Percentiles rank a stretch among this genome's conserved stretches.
Conservation (phyloP, 2,888 invertebrate genomes). For the Aleiodes testaceus region DNA sequence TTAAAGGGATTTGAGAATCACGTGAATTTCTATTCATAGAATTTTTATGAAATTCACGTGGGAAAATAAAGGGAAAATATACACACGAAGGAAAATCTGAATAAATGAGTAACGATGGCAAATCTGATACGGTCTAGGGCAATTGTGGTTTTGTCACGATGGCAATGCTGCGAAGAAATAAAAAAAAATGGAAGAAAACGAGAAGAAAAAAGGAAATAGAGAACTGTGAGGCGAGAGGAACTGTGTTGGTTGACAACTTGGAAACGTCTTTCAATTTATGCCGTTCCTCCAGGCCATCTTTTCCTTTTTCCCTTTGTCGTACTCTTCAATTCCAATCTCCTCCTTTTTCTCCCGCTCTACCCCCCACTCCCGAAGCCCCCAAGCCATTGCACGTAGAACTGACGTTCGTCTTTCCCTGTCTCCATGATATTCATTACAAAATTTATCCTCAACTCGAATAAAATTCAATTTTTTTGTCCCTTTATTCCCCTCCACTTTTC, state of each 20-base stretch:
- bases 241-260: constrained; percentile 65
- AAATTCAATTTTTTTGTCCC: constrained; percentile 10
- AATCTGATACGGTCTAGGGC: constrained; percentile 26
- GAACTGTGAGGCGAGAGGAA: constrained; percentile 51
- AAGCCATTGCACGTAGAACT: constrained; percentile 22
- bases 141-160: constrained; percentile 26
- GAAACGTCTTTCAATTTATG: constrained; percentile 71
- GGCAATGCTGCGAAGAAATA: constrained; percentile 21
- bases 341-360: constrained; percentile 43
- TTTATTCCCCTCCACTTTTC: too few relatives aligned
- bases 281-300: constrained; percentile 63
- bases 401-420: constrained; percentile 25
- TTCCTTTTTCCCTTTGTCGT: constrained; percentile 48
- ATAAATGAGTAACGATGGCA: constrained; percentile 62
- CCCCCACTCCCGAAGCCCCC: constrained; percentile 37
- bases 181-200: constrained; percentile 31
- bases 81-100: constrained; percentile 53
- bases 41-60: constrained; percentile 57
- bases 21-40: constrained; percentile 64
- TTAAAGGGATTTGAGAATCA: not conserved
- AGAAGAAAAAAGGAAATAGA: not conserved
- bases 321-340: constrained; percentile 15
- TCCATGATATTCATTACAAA: constrained; percentile 25
- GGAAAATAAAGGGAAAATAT: constrained; percentile 45
- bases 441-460: constrained; percentile 26